phyloP scores from a whole-genome alignment of 2,797 vertebrate species.

The Thaleichthys pacificus region DNA sequence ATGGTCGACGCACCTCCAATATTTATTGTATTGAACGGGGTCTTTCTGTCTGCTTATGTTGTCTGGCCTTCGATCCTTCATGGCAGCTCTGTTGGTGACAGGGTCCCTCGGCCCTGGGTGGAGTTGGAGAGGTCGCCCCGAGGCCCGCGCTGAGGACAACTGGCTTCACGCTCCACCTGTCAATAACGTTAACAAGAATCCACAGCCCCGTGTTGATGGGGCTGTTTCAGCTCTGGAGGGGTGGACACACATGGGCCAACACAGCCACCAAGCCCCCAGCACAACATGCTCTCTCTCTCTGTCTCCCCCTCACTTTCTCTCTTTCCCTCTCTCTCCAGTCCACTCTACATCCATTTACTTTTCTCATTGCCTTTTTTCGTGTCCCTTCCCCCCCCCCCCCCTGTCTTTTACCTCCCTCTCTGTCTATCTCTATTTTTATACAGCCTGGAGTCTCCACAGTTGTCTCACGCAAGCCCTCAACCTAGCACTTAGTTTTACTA shows the following conservation, averaged over 20 bases:
- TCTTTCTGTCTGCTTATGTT: slow-evolving; percentile 9
- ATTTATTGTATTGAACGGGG: slow-evolving; percentile 10
- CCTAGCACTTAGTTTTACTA: neutral
- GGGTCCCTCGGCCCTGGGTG: slow-evolving; percentile 48
- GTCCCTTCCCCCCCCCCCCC: neutral
- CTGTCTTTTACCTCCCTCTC: neutral
- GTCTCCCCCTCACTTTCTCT: neutral
- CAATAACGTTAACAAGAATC: slow-evolving; percentile 72
- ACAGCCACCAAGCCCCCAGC: slow-evolving; percentile 53
- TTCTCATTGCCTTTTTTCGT: neutral
- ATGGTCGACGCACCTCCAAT: slow-evolving; percentile 3
- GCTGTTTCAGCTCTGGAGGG: slow-evolving; percentile 50
- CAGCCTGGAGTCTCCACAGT: neutral
- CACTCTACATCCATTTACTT: neutral
- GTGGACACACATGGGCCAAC: slow-evolving; percentile 62
- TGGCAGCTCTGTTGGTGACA: slow-evolving; percentile 29
- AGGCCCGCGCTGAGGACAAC: slow-evolving; percentile 63
- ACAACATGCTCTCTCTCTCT: slow-evolving; percentile 15
- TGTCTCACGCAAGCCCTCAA: slow-evolving; percentile 2
- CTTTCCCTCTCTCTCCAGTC: neutral
- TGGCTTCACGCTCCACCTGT: slow-evolving; percentile 70
- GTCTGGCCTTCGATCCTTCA: slow-evolving; percentile 12
- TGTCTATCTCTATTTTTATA: neutral
- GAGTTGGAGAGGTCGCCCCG: slow-evolving; percentile 58
- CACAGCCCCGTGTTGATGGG: slow-evolving; percentile 49